A percentile compares a stretch with the other conserved stretches of the same genome.
Conservation (phyloP, 2,797 vertebrate species). For the Manis crassicaudata region DNA sequence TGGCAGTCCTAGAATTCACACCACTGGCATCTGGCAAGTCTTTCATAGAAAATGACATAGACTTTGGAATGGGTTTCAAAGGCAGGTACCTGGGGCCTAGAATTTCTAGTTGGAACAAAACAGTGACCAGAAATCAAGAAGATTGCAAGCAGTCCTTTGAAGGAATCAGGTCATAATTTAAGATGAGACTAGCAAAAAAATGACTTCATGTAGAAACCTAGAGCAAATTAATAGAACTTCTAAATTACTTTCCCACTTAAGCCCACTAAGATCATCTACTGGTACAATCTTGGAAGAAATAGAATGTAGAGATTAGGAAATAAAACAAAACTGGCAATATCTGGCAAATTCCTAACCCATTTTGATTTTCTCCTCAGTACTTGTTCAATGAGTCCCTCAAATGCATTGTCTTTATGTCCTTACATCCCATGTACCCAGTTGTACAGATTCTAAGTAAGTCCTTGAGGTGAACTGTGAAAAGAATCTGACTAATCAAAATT, state of each 20-base stretch:
- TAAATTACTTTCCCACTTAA: background rate
- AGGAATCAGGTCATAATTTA: background rate
- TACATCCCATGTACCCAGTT: background rate
- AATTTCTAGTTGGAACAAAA: slow-evolving; percentile 10
- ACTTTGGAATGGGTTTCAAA: background rate
- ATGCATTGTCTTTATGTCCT: background rate
- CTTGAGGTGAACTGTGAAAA: background rate
- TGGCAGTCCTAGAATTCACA: background rate
- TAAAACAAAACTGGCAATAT: background rate
- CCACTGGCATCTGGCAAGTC: background rate
- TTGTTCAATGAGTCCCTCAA: background rate
- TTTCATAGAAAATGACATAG: background rate
- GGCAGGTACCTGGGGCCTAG: background rate
- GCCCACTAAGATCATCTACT: background rate
- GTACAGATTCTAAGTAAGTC: background rate
- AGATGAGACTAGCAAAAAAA: background rate
- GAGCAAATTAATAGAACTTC: background rate
- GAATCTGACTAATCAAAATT: background rate
- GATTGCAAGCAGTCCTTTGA: background rate
- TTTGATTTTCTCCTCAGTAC: background rate
- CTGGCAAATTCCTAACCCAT: background rate
- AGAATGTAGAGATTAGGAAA: background rate
- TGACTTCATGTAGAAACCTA: background rate
- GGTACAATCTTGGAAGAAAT: background rate
- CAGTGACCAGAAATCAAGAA: background rate